Base-by-base conservation (phyloP, 2,113 vertebrate species). In the Prietella phreatophila region DNA sequence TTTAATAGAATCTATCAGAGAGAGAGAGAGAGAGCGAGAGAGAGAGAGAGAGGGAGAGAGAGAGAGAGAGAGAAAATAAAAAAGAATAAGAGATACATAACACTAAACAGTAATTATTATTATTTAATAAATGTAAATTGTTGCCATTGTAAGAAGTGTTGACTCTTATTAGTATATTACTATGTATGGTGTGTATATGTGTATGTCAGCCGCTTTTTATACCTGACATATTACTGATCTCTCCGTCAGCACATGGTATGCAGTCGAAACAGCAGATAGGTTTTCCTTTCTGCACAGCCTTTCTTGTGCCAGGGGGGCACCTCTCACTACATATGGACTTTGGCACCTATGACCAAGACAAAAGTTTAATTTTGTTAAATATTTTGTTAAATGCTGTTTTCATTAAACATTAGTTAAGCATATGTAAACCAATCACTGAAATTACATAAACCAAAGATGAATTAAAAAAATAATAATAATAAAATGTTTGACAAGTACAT, bases 241-340 rank as follows among this genome's bases (percentile, higher is more conserved):
- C 91, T 75, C 91, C 92, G 73, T 90, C 91, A 69, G 91, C 89
- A 84, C 92, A 92, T 75, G 86, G 88, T 61, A 92, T 89, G 67
- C 92, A 92, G 87, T 92, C 91, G 87, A 89, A 92, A 85, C 92
- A 92, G 67, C 92, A 92, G 27, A 91, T 47, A 17, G 86, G 90
- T 33, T 78, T 91, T 56, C 90, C 89, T 86, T 89, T 87, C 86
- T 91, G 88, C 6, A 75, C 87, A n/a, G 90, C 89, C 36, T 92
- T 91, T 53, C 91, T 85, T 67, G 88, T 91, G 14, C 91, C 91
- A 50, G 88, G 82, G 39, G 81, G 89, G 30, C 92, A 92, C 36
- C 86, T 91, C 58, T 90, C 86, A 90, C 92, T 91, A 82, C 92
- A 92, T 56, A 91, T 69, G 25, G 89, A 92, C 55, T 36, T 82